phyloP scores from a whole-genome alignment of 2,113 vertebrate species.

The Gallinago paraguaiae region DNA sequence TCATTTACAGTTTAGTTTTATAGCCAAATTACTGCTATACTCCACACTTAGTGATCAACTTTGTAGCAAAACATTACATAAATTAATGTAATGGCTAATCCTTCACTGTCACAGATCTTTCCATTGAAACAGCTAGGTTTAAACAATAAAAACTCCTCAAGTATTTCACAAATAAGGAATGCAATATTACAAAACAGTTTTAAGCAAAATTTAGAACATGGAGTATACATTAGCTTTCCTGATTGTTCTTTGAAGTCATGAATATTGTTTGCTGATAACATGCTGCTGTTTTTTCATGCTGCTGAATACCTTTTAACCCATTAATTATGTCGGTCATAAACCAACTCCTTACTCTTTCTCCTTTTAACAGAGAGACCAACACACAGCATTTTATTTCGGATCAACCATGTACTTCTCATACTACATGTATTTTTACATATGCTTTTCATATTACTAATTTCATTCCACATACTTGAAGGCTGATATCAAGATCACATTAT shows the following conservation, averaged over 20 bases:
- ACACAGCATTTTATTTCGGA: neutral
- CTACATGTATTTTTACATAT: neutral
- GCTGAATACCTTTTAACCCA: neutral
- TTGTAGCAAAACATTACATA: neutral
- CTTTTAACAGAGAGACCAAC: neutral
- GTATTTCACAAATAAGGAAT: neutral
- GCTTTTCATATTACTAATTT: neutral
- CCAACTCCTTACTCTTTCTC: neutral
- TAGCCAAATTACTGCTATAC: neutral
- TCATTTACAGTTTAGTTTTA: conserved; percentile 6
- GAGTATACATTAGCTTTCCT: neutral
- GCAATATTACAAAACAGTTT: neutral
- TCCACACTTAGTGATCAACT: neutral
- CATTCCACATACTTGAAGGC: neutral
- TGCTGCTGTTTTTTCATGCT: neutral
- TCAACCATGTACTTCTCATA: neutral
- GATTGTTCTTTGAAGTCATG: neutral
- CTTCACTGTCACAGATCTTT: neutral
- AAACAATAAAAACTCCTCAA: neutral
- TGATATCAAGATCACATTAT: too few relatives aligned
- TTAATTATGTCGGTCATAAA: neutral
- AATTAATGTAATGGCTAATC: neutral
- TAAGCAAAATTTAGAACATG: neutral
- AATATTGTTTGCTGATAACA: neutral
- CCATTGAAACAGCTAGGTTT: neutral